Percentiles rank a stretch among this genome's conserved stretches.
phyloP scores from a whole-genome alignment of 2,888 invertebrate genomes.

The Mesorhabditis sp. region DNA sequence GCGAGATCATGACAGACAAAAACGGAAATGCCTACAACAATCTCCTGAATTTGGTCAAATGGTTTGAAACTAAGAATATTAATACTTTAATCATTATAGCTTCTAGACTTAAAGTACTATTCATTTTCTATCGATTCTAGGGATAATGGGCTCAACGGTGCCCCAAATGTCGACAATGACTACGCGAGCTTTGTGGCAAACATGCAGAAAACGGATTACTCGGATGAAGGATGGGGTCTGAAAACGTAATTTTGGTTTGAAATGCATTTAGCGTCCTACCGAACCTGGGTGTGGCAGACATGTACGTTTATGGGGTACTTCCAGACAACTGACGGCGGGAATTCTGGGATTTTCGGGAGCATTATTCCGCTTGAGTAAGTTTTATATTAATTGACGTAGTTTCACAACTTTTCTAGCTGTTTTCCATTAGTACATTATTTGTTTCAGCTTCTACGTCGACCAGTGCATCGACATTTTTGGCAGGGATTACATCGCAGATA shows the following conservation, averaged over 20 bases:
- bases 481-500: slow-evolving; percentile 22
- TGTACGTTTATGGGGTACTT: slow-evolving; percentile 93
- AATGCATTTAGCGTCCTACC: slow-evolving; percentile 53
- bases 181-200: background rate
- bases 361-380: slow-evolving; percentile 31
- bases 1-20: slow-evolving; percentile 22
- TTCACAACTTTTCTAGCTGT: background rate
- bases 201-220: background rate
- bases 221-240: background rate
- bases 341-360: slow-evolving; percentile 35
- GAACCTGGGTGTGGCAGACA: slow-evolving; percentile 90
- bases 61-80: background rate
- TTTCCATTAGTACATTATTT: background rate
- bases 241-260: background rate
- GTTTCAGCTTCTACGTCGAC: slow-evolving; percentile 30
- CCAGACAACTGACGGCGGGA: slow-evolving; percentile 73
- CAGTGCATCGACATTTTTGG: slow-evolving; percentile 34
- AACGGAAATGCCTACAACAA: background rate
- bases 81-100: no score
- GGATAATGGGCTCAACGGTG: background rate
- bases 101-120: no score
- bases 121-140: background rate
- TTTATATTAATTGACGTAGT: background rate
- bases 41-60: background rate
- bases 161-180: background rate